These are phyloP conservation scores for Pomacea canaliculata DNA, from an alignment of 2,888 invertebrate species.

Conservation along the genomic window DNA sequence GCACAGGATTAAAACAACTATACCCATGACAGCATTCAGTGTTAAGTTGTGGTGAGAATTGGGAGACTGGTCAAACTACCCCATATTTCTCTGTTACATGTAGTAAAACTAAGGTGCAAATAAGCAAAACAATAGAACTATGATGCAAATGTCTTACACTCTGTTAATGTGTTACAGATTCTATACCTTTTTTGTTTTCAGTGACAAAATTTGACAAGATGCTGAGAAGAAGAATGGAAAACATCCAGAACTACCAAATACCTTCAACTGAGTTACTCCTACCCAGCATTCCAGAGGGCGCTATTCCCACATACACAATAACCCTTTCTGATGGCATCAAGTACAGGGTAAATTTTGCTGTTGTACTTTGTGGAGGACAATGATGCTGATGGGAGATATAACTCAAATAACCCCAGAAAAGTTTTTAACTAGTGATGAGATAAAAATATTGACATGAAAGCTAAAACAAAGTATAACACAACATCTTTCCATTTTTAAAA, in stretches of 20 bases:
- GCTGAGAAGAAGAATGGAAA: constrained; percentile 60
- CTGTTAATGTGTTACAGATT: not conserved
- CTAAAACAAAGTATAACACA: too few species aligned
- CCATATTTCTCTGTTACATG: too few species aligned
- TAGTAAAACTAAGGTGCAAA: too few species aligned
- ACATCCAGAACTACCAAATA: constrained; percentile 59
- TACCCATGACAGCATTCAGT: too few species aligned
- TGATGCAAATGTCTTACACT: too few species aligned
- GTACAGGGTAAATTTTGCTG: constrained; percentile 53
- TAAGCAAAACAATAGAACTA: too few species aligned
- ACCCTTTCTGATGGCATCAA: constrained; percentile 65
- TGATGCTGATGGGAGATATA: not conserved
- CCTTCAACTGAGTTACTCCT: constrained; percentile 60
- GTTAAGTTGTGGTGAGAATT: too few species aligned
- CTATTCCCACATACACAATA: constrained; percentile 61
- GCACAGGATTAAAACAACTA: too few species aligned
- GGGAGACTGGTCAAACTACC: too few species aligned
- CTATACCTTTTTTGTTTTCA: constrained; percentile 35
- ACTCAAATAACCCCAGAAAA: not conserved
- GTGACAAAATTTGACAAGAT: constrained; percentile 66
- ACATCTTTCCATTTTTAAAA: too few species aligned
- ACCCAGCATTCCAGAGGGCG: constrained; percentile 63
- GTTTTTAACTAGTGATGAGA: too few species aligned
- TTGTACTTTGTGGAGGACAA: not conserved
- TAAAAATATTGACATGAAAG: too few species aligned